phyloP scores from a whole-genome alignment of 2,888 invertebrate species.

The Lucinisca nassula region DNA sequence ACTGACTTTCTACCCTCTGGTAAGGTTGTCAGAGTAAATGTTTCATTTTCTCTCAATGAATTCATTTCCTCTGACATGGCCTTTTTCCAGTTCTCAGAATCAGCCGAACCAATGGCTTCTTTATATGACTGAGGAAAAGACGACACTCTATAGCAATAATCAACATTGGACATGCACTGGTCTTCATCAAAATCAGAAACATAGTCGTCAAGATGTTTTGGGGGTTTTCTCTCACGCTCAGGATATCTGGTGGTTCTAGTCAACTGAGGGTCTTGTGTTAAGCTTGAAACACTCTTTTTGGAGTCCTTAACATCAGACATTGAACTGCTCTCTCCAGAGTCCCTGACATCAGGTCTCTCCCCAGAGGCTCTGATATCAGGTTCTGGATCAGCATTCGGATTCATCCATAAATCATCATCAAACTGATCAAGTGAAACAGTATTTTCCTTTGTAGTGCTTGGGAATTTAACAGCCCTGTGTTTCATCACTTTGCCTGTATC shows the following conservation, averaged over 20 bases:
- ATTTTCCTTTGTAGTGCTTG: neutral
- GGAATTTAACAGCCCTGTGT: slow-evolving; percentile 35
- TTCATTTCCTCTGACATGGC: slow-evolving; percentile 63
- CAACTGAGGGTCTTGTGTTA: neutral
- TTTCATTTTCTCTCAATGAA: slow-evolving; percentile 59
- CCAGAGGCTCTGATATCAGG: neutral
- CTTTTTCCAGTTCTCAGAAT: slow-evolving; percentile 42
- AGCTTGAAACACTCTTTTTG: neutral
- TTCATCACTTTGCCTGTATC: slow-evolving; percentile 36
- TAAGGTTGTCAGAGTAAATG: slow-evolving; percentile 54
- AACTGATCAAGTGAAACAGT: neutral
- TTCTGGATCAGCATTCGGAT: neutral
- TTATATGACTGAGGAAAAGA: slow-evolving; percentile 48
- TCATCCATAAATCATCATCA: neutral
- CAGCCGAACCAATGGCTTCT: slow-evolving; percentile 47
- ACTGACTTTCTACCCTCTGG: slow-evolving; percentile 50
- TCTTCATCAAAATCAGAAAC: slow-evolving; percentile 32
- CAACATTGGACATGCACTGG: slow-evolving; percentile 25
- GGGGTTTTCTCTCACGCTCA: slow-evolving; percentile 23
- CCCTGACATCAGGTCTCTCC: slow-evolving; percentile 5
- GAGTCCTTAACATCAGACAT: slow-evolving; percentile 9
- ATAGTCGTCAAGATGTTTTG: slow-evolving; percentile 50
- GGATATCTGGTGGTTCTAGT: neutral
- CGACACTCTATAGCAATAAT: slow-evolving; percentile 56
- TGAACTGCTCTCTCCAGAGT: neutral